phyloP scores from a whole-genome alignment of 2,113 vertebrate species.

The Colistium nudipinnis region DNA sequence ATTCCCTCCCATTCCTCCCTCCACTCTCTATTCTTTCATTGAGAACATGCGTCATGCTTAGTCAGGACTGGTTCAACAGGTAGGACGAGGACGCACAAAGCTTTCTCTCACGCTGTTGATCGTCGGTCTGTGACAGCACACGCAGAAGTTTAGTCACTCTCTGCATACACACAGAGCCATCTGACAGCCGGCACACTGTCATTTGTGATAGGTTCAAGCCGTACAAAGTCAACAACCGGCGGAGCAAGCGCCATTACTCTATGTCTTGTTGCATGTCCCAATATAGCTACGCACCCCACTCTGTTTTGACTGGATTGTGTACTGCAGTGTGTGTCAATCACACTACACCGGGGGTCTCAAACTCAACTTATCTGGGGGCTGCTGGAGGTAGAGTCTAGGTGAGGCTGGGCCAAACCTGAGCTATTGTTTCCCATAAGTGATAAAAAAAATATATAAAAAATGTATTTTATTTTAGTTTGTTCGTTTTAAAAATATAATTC shows the following conservation, averaged over 20 bases:
- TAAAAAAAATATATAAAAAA: too few species aligned
- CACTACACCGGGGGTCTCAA: too few species aligned
- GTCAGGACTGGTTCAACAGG: conserved; percentile 70
- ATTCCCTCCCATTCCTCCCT: conserved; percentile 40
- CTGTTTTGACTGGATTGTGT: conserved; percentile 31
- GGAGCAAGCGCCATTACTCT: conserved; percentile 41
- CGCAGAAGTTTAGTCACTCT: neutral
- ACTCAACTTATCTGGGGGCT: too few species aligned
- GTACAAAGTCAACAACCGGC: conserved; percentile 23
- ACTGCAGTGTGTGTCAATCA: conserved; percentile 17
- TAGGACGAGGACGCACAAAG: conserved; percentile 36
- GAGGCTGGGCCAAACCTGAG: too few species aligned
- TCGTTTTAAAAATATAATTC: too few species aligned
- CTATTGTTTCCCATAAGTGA: too few species aligned
- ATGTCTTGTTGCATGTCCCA: conserved; percentile 43
- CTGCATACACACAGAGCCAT: conserved; percentile 14
- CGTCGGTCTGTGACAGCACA: neutral
- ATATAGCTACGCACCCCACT: conserved; percentile 44
- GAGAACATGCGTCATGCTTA: conserved; percentile 16
- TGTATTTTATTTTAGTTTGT: too few species aligned
- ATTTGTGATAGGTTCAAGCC: conserved; percentile 20
- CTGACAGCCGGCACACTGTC: conserved; percentile 36
- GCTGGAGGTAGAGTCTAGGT: too few species aligned
- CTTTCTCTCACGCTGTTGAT: neutral
- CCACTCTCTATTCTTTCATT: conserved; percentile 28